These are phyloP conservation scores for Melitaea athalia DNA, from an alignment of 2,888 invertebrate genomes.

Conservation along the genomic window DNA sequence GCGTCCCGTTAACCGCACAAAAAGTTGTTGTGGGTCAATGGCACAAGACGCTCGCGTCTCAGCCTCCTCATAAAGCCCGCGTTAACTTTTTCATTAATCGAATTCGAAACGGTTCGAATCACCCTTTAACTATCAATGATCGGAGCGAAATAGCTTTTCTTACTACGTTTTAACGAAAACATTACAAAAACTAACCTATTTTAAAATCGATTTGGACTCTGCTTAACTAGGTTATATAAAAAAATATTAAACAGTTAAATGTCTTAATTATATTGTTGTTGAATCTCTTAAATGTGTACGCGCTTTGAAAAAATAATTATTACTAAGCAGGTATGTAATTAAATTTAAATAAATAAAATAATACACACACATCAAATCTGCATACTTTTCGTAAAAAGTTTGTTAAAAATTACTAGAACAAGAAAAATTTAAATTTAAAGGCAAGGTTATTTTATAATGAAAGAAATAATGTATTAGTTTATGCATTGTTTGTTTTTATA, in stretches of 20 bases:
- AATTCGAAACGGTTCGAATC: constrained; percentile 31
- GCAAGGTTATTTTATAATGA: too few species aligned
- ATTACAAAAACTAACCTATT: not conserved
- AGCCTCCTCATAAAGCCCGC: constrained; percentile 46
- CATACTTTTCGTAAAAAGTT: too few species aligned
- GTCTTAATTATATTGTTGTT: not conserved
- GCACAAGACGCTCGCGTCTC: constrained; percentile 61
- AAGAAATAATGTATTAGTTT: too few species aligned
- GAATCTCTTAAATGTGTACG: not conserved
- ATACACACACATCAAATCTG: too few species aligned
- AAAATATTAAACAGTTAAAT: not conserved
- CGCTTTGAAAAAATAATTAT: not conserved
- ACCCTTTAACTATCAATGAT: constrained; percentile 17
- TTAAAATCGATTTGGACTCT: not conserved
- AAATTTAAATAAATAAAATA: too few species aligned
- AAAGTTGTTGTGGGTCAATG: constrained; percentile 78
- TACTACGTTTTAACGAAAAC: not conserved
- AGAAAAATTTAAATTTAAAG: too few species aligned
- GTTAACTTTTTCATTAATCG: constrained; percentile 44
- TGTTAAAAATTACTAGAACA: too few species aligned
- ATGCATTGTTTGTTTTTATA: too few species aligned
- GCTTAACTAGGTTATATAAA: not conserved
- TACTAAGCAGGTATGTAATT: too few species aligned
- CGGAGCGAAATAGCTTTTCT: constrained; percentile 10
- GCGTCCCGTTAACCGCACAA: constrained; percentile 75